Base-by-base conservation (phyloP, 2,797 vertebrate species). In the Phataginus tricuspis region DNA sequence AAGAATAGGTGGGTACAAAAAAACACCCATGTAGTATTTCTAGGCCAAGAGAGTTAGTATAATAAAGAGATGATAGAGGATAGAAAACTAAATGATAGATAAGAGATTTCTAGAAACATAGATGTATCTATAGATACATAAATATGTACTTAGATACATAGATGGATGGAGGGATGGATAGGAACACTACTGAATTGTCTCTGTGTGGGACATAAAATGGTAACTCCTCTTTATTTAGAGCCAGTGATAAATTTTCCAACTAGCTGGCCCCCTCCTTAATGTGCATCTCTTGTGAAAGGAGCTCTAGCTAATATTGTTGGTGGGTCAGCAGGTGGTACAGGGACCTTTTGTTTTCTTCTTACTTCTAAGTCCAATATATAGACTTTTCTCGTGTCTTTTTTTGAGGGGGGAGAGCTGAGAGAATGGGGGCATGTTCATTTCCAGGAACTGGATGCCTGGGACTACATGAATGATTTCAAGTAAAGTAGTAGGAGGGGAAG, bases 221-320 rank as follows among this genome's bases (percentile, higher is more conserved):
- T 68, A 94, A 88, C 39, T 64, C 42, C 34, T 68, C 66, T 93
- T 94, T 2, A 63, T 29, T 23, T 89, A 93, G 61, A 86, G 29
- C 5, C 19, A 59, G 66, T 7, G 25, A 55, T 11, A 78, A 90
- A 29, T 86, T 42, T 74, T 79, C 16, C 31, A 84, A 4, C 31
- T 29, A 31, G 45, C 23, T 74, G 75, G 19, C 1, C 2, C 15
- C 3, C 12, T 59, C 14, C 18, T 89, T 45, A 53, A 63, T 82
- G 66, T 45, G 2, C 53, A 31, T 92, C 75, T 74, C 37, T 23
- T 37, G 12, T n/a, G 29, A 14, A 77, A 85, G 57, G n/a, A 80
- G 2, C 5, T 77, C 34, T 68, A 72, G 29, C 3, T 83, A 16
- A 82, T 72, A 78, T 63, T 84, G 68, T 37, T n/a, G 16, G 7